Base-by-base conservation (phyloP, 2,113 vertebrate species). In the Notothenia rossii region DNA sequence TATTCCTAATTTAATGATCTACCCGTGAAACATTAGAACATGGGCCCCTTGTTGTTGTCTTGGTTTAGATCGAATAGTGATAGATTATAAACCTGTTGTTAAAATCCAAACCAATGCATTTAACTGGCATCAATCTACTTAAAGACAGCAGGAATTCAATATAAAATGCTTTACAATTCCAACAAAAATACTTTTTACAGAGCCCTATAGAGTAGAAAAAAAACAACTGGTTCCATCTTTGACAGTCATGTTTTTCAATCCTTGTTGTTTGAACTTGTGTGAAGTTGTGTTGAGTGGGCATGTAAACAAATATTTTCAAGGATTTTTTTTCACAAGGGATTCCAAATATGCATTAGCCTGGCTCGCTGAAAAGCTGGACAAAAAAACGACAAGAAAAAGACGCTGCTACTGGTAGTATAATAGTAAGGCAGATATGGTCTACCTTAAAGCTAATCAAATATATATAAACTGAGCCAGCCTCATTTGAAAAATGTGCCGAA, bases 261-360 rank as follows among this genome's bases (percentile, higher is more conserved):
- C 45, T 59, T 36, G 33, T 50, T n/a, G 53, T 61, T 81, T 14
- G 1, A 61, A 73, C 11, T 50, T 51, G 59, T 72, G 43, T 82
- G 53, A 22, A 79, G 33, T 76, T 75, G 25, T 82, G 61, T 79
- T n/a, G 25, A 15, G 43, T 62, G 51, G 25, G 49, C 53, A 70
- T 75, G 59, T 71, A 20, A 60, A 70, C 22, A 49, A 61, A 36
- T 66, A 10, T 60, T 49, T 40, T 62, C n/a, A 72, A 53, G 9
- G 36, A 20, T 10, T 65, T 48, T 60, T 33, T 63, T 54, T 67
- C 53, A 70, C 51, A 68, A 60, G 45, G 25, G 46, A 80, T 80
- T 88, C 64, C 74, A 84, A 72, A 91, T 91, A 92, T 91, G 92
- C 92, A 91, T 91, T 69, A 75, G 15, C 67, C 68, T 63, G 80